Evolutionary conservation across 2,888 invertebrate genomes (phyloP), one percentile per base, ranked within the genome.

Genomic region (Tachina grossa): DNA sequence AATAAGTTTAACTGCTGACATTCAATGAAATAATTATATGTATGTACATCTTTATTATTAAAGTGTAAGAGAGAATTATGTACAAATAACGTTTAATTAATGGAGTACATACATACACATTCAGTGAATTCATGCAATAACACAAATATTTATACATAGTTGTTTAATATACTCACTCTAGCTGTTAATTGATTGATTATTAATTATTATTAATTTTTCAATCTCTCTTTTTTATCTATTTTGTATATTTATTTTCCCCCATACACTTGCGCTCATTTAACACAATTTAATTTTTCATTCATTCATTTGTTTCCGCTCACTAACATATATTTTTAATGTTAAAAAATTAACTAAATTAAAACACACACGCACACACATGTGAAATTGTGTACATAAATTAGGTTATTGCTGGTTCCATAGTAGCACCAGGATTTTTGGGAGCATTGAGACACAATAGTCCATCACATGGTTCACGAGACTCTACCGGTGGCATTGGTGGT

Each of bases 331-430:
- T 68, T 22, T 47, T 13, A 31, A 57, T 68, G 22, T 57, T 59
- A 45, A 41, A 75, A 51, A 53, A 65, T 45, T 66, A 6, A 63
- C 31, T 13, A 66, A 66, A 43, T 65, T 10, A n/a, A 61, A 72
- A 83, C 78, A 81, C 78, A 76, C 80, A 81, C 80, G 68, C 85
- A 83, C 83, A 82, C 80, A 78, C 65, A 78, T 61, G 10, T 11
- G 39, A 68, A 80, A 84, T 55, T 78, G 69, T 55, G 76, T 71
- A 85, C 39, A 78, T 72, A 83, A 66, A 81, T 76, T 88, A 92
- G 92, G 90, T 92, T 86, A 91, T 92, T 86, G 91, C 92, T 87
- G 92, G 92, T 86, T 92, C 92, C 57, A 91, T 92, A 88, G 91
- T 92, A 79, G 92, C 92, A 79, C 92, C 92, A 63, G 92, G 92